Conservation (phyloP, 2,113 vertebrate species). For the Cynocephalus volans region DNA sequence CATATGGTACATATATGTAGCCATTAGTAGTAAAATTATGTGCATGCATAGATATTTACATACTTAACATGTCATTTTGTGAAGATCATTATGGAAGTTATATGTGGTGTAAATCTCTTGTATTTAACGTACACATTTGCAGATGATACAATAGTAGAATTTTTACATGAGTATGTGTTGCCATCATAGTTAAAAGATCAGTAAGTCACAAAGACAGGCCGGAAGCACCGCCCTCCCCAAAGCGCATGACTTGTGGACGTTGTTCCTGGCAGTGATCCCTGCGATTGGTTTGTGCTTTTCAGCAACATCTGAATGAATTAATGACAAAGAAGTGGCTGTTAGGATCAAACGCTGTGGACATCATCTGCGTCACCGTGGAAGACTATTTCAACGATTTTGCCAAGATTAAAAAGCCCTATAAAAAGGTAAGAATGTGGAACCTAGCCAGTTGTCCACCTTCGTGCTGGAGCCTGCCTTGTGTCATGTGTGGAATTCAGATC, state of each 20-base stretch:
- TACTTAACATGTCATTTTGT: neutral
- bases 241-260: accelerated
- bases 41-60: neutral
- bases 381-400: slow-evolving; percentile 99
- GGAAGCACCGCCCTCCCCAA: accelerated
- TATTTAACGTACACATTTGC: neutral
- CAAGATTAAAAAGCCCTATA: slow-evolving; percentile 97
- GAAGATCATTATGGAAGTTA: neutral
- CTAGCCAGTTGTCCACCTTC: accelerated
- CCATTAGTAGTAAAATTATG: neutral
- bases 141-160: neutral
- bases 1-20: no score
- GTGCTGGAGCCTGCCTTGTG: accelerated
- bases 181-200: neutral
- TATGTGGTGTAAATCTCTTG: neutral
- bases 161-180: no score
- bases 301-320: slow-evolving; percentile 96
- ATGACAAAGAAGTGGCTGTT: slow-evolving; percentile 97
- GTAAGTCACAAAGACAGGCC: accelerated
- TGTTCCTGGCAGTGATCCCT: neutral
- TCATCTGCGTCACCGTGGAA: slow-evolving; percentile 98
- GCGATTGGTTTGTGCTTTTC: slow-evolving; percentile 66
- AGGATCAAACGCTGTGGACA: slow-evolving; percentile 97
- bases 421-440: slow-evolving; percentile 90
- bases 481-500: neutral